These are phyloP conservation scores for Cynoglossus semilaevis DNA, from an alignment of 2,113 vertebrate species.

Conservation along the genomic window DNA sequence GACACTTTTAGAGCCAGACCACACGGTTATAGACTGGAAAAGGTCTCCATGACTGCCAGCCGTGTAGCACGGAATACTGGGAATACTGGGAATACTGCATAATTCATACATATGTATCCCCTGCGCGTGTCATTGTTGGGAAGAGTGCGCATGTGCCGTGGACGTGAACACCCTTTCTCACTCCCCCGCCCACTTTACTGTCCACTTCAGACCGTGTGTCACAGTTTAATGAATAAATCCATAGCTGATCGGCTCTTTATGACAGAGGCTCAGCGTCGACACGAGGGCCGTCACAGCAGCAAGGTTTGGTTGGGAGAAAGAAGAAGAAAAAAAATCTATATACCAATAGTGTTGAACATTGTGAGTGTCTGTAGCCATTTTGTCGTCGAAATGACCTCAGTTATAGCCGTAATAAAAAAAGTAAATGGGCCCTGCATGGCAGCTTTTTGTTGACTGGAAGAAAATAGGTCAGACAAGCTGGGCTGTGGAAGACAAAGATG, in stretches of 20 bases:
- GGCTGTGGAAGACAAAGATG: not conserved
- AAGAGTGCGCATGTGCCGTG: not conserved
- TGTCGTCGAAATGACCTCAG: constrained; percentile 14
- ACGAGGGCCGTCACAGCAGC: constrained; percentile 5
- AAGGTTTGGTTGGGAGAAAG: not conserved
- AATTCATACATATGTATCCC: constrained; percentile 35
- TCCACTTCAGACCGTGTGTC: constrained; percentile 7
- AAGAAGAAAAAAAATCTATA: not conserved
- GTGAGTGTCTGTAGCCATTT: not conserved
- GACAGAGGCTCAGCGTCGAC: not conserved
- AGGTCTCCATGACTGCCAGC: constrained; percentile 37
- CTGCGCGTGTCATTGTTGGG: constrained; percentile 11
- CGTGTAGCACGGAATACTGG: constrained; percentile 24
- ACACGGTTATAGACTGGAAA: constrained; percentile 22
- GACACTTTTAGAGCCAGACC: constrained; percentile 2
- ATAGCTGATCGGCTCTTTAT: constrained; percentile 27
- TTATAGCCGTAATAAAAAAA: constrained; percentile 4
- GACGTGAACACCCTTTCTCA: not conserved
- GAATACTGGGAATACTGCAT: constrained; percentile 20
- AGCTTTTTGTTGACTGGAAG: constrained; percentile 16
- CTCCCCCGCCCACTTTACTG: constrained; percentile 25
- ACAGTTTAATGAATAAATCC: constrained; percentile 53
- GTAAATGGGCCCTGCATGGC: not conserved
- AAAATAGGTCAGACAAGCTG: constrained; percentile 15
- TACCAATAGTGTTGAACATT: not conserved